Evolutionary conservation across 2,888 invertebrate species (phyloP).

Genomic region (Ochlodes sylvanus): DNA sequence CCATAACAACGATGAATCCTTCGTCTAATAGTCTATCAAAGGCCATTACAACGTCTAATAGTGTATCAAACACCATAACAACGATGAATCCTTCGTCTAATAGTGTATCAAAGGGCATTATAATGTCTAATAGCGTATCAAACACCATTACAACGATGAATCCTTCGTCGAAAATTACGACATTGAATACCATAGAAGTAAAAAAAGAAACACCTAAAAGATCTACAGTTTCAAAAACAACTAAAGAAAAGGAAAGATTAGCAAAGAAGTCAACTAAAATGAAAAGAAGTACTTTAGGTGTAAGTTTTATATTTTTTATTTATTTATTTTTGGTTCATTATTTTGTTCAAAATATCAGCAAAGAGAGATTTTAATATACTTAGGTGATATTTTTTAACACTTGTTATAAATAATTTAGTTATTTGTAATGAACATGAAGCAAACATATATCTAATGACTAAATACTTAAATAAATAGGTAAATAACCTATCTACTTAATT

Average conservation of each 20-base stretch:
- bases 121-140: too few relatives aligned
- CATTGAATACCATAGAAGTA: background rate
- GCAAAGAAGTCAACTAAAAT: slow-evolving; percentile 29
- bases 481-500: too few relatives aligned
- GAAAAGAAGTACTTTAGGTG: slow-evolving; percentile 52
- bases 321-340: background rate
- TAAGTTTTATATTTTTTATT: slow-evolving; percentile 45
- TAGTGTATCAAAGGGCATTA: too few relatives aligned
- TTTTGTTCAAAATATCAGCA: background rate
- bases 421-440: too few relatives aligned
- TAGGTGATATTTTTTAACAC: too few relatives aligned
- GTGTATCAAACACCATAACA: background rate
- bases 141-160: background rate
- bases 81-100: background rate
- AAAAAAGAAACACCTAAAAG: slow-evolving; percentile 15
- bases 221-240: slow-evolving; percentile 6
- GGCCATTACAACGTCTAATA: too few relatives aligned
- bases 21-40: background rate
- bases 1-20: background rate
- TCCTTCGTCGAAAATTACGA: background rate
- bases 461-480: too few relatives aligned
- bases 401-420: too few relatives aligned
- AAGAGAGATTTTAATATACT: background rate
- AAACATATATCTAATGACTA: too few relatives aligned
- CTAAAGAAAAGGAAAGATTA: slow-evolving; percentile 6